Base-by-base conservation (phyloP, 1,140 invertebrate genomes). In the Druon quercuslanigerum region DNA sequence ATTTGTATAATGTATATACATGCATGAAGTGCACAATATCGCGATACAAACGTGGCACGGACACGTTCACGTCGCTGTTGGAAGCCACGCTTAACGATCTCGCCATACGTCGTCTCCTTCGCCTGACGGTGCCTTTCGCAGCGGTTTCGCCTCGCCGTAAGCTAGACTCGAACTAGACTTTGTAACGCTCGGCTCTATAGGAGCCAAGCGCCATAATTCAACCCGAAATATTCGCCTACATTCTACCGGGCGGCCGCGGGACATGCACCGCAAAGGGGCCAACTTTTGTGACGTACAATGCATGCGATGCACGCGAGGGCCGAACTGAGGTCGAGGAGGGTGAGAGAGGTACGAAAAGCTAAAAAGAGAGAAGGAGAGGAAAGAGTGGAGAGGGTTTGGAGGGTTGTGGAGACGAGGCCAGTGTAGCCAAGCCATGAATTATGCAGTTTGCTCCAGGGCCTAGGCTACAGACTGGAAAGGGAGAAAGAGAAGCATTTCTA, bases 341-440 rank as follows among this genome's bases (percentile, higher is more conserved):
- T 51, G 77, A 79, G 76, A 78, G 74, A 73, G 78, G 25, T 40
- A 40, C 50, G 66, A 71, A 66, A 16, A 56, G 51, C 52, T 76
- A 57, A 50, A 76, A 71, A 80, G 80, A 83, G 83, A 72, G 75
- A 78, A 78, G 77, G 76, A 76, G 78, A 79, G 77, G 16, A 71
- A 71, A 76, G 73, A 73, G 80, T 72, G 76, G 75, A 75, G 71
- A 75, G 72, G 73, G 72, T 75, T 74, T 75, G 79, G 77, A 73
- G 73, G 76, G 77, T 71, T 73, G 52, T 57, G 77, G 80, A 82
- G 73, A 56, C 52, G 82, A 78, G 83, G 86, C 83, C 82, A 85
- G 83, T 86, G 83, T 81, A 88, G 86, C 73, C 82, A 85, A 82
- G 83, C 86, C 85, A 90, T 90, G 89, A 90, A 90, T 90, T 90